Conservation (phyloP, 2,797 vertebrate genomes). For the Coluber constrictor region DNA sequence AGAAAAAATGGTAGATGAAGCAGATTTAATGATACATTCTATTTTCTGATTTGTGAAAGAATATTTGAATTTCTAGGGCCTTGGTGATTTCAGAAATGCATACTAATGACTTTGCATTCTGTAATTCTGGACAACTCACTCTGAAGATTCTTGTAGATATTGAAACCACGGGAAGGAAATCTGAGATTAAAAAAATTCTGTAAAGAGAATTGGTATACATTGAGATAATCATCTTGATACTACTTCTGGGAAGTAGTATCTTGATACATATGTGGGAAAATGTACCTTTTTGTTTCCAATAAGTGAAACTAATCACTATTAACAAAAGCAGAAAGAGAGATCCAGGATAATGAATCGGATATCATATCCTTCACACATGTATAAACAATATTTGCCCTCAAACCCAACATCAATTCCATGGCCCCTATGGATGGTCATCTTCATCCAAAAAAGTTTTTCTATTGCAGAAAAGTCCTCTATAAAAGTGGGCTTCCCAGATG, state of each 20-base stretch:
- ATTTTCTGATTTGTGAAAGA: not conserved
- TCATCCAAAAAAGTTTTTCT: not conserved
- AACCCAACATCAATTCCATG: not conserved
- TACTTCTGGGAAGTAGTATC: too few species aligned
- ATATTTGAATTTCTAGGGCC: not conserved
- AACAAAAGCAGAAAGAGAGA: not conserved
- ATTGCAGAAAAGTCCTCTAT: not conserved
- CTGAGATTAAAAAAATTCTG: not conserved
- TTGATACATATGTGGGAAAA: not conserved
- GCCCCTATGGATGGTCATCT: not conserved
- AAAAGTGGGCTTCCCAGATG: not conserved
- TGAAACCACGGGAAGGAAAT: not conserved
- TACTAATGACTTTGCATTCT: not conserved
- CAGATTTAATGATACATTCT: not conserved
- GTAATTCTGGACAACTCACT: not conserved
- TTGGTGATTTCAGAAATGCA: not conserved
- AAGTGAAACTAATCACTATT: not conserved
- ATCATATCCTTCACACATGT: not conserved
- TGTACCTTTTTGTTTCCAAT: not conserved
- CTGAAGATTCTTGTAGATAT: not conserved
- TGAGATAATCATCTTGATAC: not conserved
- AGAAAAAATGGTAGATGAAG: not conserved
- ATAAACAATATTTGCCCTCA: not conserved
- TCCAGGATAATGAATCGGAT: not conserved
- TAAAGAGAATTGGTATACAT: not conserved